Percentiles rank a stretch among this genome's conserved stretches.
These are phyloP conservation scores for Anolis sagrei DNA, from an alignment of 2,113 vertebrate species.

Conservation along the genomic window DNA sequence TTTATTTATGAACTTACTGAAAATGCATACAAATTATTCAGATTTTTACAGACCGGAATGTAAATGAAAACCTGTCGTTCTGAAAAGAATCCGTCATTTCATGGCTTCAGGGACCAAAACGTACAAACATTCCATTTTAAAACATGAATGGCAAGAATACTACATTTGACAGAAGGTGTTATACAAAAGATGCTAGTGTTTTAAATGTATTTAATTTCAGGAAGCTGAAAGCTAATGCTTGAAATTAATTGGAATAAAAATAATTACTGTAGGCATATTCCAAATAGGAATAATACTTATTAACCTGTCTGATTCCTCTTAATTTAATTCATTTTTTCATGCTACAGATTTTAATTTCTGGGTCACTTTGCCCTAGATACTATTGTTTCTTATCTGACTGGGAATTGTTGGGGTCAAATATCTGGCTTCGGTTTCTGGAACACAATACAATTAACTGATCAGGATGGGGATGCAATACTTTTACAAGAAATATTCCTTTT, in stretches of 20 bases:
- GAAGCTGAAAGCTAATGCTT: not conserved
- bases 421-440: constrained; percentile 14
- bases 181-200: constrained; percentile 7
- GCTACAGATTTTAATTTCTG: constrained; percentile 35
- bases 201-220: not conserved
- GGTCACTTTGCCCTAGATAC: not conserved
- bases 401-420: not conserved
- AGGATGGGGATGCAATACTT: not conserved
- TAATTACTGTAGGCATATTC: constrained; percentile 32
- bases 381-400: constrained; percentile 4
- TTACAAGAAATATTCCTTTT: not conserved
- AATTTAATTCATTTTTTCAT: constrained; percentile 19
- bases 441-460: not conserved
- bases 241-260: not conserved
- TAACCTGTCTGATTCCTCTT: constrained; percentile 24
- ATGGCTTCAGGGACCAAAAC: constrained; percentile 47
- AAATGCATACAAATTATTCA: constrained; percentile 26
- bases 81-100: constrained; percentile 18
- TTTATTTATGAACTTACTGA: constrained; percentile 28
- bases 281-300: not conserved
- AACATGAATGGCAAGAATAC: constrained; percentile 26
- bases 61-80: not conserved
- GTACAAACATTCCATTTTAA: not conserved
- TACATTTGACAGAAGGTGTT: constrained; percentile 14
- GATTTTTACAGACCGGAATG: not conserved